Percentiles rank a stretch among this genome's conserved stretches.
Conservation (phyloP, 2,888 invertebrate genomes). For the Chydorus sphaericus region DNA sequence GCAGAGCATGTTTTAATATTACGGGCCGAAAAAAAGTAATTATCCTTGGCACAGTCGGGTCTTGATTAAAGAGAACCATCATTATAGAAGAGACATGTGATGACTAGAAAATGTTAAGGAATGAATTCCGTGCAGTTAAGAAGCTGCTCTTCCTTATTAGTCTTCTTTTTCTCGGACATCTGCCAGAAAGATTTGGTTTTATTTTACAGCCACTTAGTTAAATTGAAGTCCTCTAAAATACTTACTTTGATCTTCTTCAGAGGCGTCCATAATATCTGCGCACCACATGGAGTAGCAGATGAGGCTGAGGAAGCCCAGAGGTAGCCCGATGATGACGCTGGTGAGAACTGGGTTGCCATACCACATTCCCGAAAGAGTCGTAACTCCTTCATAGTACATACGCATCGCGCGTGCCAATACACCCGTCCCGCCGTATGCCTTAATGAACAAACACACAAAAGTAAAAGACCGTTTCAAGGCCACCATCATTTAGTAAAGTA, state of each 20-base stretch:
- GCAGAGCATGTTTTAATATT: no score
- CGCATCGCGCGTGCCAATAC: conserved; percentile 60
- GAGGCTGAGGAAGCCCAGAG: conserved; percentile 78
- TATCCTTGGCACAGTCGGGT: no score
- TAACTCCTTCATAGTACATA: conserved; percentile 66
- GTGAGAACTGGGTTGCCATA: conserved; percentile 84
- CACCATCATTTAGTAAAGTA: neutral
- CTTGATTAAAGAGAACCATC: no score
- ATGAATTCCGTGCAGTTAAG: neutral
- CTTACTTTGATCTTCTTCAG: conserved; percentile 50
- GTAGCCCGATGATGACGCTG: conserved; percentile 82
- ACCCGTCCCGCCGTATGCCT: conserved; percentile 75
- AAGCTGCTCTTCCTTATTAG: neutral
- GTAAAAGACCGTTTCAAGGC: neutral
- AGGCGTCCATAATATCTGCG: conserved; percentile 83
- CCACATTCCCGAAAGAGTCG: conserved; percentile 73
- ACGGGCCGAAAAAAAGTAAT: no score
- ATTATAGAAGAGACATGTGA: no score
- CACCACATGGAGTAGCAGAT: conserved; percentile 94
- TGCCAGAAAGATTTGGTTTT: neutral
- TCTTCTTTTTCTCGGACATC: conserved; percentile 4
- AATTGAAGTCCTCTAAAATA: neutral
- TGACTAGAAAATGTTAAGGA: neutral
- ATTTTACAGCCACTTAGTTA: neutral
- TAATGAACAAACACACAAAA: conserved; percentile 17